These are phyloP conservation scores for Melanerpes formicivorus DNA, from an alignment of 2,113 vertebrate species.

Conservation along the genomic window DNA sequence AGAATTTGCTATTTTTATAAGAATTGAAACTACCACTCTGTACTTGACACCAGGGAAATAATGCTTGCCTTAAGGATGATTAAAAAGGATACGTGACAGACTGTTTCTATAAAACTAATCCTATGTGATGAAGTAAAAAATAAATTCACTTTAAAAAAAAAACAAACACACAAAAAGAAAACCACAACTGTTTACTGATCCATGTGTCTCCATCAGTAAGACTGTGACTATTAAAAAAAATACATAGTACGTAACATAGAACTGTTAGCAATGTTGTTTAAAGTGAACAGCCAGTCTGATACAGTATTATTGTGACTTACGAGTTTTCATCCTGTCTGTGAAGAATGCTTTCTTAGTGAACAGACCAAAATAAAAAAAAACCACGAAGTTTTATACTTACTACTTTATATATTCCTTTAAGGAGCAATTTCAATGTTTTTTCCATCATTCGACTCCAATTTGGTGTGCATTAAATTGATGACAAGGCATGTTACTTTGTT, in stretches of 20 bases:
- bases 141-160: constrained; percentile 18
- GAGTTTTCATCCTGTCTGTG: neutral
- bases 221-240: constrained; percentile 35
- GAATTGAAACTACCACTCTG: constrained; percentile 22
- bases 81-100: constrained; percentile 1
- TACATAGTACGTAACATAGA: neutral
- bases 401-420: neutral
- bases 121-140: constrained; percentile 51
- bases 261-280: neutral
- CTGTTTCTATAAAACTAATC: constrained; percentile 42
- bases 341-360: neutral
- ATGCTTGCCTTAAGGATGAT: constrained; percentile 39
- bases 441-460: neutral
- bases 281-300: neutral
- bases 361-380: neutral
- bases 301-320: constrained; percentile 1
- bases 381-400: neutral
- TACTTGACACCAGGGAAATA: constrained; percentile 27
- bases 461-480: neutral
- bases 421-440: neutral
- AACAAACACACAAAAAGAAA: neutral
- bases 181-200: constrained; percentile 23
- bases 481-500: neutral
- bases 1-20: constrained; percentile 64
- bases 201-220: constrained; percentile 32